phyloP scores from a whole-genome alignment of 2,797 vertebrate species.

The Epinephelus awoara region DNA sequence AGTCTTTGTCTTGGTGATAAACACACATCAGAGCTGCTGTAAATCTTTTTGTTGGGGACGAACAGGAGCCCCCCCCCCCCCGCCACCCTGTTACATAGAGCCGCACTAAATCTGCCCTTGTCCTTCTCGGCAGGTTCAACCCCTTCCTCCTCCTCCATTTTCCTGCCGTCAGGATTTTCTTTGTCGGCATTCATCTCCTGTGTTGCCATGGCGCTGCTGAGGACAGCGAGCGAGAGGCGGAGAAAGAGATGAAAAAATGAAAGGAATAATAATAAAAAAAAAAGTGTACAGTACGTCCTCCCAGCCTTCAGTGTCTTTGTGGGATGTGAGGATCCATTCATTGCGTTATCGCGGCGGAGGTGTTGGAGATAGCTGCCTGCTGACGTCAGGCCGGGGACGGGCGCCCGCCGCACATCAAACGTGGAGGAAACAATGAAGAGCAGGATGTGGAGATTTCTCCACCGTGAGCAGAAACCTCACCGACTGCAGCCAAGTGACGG shows the following conservation, averaged over 20 bases:
- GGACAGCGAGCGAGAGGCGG: slow-evolving; percentile 37
- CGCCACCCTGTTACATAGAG: slow-evolving; percentile 17
- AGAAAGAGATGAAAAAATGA: slow-evolving; percentile 18
- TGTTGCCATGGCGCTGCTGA: slow-evolving; percentile 62
- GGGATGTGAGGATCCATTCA: slow-evolving; percentile 42
- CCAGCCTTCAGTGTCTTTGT: slow-evolving; percentile 22
- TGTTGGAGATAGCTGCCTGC: slow-evolving; percentile 42
- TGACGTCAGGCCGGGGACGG: slow-evolving; percentile 42
- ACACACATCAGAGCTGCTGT: slow-evolving; percentile 37
- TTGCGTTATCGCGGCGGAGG: slow-evolving; percentile 26
- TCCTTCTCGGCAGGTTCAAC: slow-evolving; percentile 46
- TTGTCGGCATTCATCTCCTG: slow-evolving; percentile 65
- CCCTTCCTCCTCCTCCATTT: slow-evolving; percentile 53
- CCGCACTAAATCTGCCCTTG: slow-evolving; percentile 55
- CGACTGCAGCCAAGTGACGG: too few relatives aligned
- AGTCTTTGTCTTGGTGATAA: slow-evolving; percentile 43
- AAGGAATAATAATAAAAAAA: slow-evolving; percentile 14
- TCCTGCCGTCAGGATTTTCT: slow-evolving; percentile 61
- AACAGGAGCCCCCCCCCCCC: neutral
- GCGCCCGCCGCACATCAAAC: slow-evolving; percentile 24
- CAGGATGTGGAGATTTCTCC: slow-evolving; percentile 28
- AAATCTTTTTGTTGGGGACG: slow-evolving; percentile 30
- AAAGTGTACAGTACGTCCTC: slow-evolving; percentile 29
- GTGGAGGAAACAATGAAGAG: slow-evolving; percentile 30
- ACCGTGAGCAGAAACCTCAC: neutral